Evolutionary conservation across 2,888 invertebrate species (phyloP), one percentile per base, ranked within the genome.

Genomic region (Lasioglossum malachurum): DNA sequence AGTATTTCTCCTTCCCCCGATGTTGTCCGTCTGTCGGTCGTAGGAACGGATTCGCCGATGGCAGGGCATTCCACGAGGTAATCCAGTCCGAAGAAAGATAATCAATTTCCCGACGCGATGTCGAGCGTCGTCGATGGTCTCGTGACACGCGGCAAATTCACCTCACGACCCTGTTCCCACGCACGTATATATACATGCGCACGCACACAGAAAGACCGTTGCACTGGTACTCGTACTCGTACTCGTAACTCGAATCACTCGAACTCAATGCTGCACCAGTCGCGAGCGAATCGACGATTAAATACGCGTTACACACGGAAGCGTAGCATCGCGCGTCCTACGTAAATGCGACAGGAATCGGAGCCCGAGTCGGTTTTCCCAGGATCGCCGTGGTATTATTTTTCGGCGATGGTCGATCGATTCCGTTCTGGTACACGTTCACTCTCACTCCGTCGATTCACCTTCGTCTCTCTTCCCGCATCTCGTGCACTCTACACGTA

Each of bases 141-240:
- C 71, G 78, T 46, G 73, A 71, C 77, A 79, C 79, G 78, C 74
- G 27, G 83, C 83, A 83, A 83, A 84, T 90, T 90, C 90, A 90
- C 90, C 84, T 91, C 87, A 81, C 91, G 87, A 90, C 90, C 89
- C 90, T 88, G 92, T 91, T 89, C 92, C 88, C 88, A 89, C 88
- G 88, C 89, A 85, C 86, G 72, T 81, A 89, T 78, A 86, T 79
- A 81, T 31, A 64, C 64, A 64, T 64, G 64, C 64, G 35, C 69
- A 38, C 76, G 81, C 75, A 78, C 74, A 83, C 86, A n/a, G 16
- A 46, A 1, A 27, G 69, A 23, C 44, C 86, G 77, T 67, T 35
- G 69, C 16, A 64, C 64, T 38, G 35, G 38, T 64, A 64, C 27
- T 64, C 7, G 31, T 31, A 31, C n/a, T n/a, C n/a, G n/a, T n/a